Evolutionary conservation across 2,888 invertebrate species (phyloP).

Genomic region (Rhabditophanes sp.): DNA sequence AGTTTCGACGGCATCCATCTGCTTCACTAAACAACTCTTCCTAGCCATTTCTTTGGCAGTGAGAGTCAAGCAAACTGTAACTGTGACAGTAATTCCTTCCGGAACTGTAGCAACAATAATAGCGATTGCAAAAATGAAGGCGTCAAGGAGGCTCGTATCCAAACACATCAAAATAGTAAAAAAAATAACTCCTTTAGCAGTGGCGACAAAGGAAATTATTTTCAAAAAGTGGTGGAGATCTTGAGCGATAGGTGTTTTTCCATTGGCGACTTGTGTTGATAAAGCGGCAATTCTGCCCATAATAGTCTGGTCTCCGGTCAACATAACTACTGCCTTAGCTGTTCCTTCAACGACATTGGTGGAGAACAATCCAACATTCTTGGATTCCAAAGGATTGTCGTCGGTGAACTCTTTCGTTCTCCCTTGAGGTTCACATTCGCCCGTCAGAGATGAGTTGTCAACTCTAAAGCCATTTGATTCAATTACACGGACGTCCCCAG

Average conservation of each 20-base stretch:
- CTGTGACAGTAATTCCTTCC: conserved; percentile 72
- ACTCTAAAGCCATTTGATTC: conserved; percentile 67
- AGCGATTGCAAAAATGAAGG: conserved; percentile 94
- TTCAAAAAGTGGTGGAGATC: conserved; percentile 99
- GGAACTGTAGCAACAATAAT: conserved; percentile 99
- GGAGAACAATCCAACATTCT: conserved; percentile 65
- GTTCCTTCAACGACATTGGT: conserved; percentile 62
- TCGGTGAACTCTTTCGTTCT: conserved; percentile 75
- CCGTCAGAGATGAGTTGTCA: conserved; percentile 59
- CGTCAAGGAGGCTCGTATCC: conserved; percentile 97
- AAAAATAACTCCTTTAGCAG: conserved; percentile 61
- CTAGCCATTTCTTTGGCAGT: conserved; percentile 98
- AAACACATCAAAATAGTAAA: conserved; percentile 83
- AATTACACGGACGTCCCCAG: conserved; percentile 86
- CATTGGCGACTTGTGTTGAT: conserved; percentile 65
- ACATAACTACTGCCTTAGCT: conserved; percentile 59
- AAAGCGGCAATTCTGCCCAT: conserved; percentile 60
- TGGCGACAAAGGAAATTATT: conserved; percentile 56
- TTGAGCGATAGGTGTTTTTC: conserved; percentile 77
- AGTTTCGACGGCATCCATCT: conserved; percentile 96
- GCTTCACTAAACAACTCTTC: conserved; percentile 80
- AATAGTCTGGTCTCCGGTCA: conserved; percentile 65
- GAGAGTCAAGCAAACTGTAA: conserved; percentile 88
- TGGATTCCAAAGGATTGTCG: conserved; percentile 72
- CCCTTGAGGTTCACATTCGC: conserved; percentile 59